These are phyloP conservation scores for Jacana jacana DNA, from an alignment of 2,113 vertebrate species.

Conservation along the genomic window DNA sequence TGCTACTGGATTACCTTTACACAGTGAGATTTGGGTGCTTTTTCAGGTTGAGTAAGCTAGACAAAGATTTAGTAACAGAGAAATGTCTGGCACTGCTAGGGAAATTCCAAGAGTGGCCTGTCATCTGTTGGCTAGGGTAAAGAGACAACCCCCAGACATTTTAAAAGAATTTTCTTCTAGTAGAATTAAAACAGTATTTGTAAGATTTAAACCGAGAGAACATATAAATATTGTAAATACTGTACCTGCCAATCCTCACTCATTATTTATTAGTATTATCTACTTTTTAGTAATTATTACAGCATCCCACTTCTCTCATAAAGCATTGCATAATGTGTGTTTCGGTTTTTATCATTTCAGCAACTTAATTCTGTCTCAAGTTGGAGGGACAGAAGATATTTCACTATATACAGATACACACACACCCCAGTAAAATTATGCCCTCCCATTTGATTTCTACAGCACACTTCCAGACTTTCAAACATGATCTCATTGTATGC, in stretches of 20 bases:
- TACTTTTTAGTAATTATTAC: neutral
- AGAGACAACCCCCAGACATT: neutral
- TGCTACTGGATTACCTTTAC: neutral
- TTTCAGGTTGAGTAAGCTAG: neutral
- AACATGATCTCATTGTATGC: neutral
- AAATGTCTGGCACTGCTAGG: neutral
- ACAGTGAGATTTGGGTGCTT: neutral
- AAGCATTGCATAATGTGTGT: neutral
- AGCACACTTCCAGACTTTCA: neutral
- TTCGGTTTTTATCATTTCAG: neutral
- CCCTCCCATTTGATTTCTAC: neutral
- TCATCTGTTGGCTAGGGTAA: neutral
- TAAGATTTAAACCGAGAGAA: neutral
- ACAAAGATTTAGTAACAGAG: neutral
- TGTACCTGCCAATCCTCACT: neutral
- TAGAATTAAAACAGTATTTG: neutral
- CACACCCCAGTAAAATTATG: neutral
- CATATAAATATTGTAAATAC: neutral
- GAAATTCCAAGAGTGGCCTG: conserved; percentile 13
- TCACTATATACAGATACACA: neutral
- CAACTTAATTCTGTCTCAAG: neutral
- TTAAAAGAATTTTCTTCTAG: neutral
- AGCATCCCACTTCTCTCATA: neutral
- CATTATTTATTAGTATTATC: neutral
- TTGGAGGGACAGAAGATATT: neutral